Evolutionary conservation across 92 coral and sea anemone genomes (phyloP).

Genomic region (Heteractis magnifica): DNA sequence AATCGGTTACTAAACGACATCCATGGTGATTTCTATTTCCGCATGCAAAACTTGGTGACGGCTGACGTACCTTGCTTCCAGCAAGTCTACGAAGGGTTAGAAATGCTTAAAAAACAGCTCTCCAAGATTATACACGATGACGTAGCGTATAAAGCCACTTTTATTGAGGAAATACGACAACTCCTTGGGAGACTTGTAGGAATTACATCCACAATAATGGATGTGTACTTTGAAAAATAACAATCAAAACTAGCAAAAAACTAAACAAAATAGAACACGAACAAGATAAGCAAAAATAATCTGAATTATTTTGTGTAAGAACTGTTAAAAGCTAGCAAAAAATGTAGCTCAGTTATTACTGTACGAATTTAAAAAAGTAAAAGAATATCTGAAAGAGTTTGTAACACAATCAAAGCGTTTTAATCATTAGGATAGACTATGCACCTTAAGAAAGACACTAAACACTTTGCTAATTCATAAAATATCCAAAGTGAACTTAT

Average conservation of each 20-base stretch:
- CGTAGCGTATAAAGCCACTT: slow-evolving; percentile 85
- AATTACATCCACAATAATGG: slow-evolving; percentile 77
- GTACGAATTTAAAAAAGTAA: background rate
- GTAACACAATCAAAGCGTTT: background rate
- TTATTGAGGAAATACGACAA: slow-evolving; percentile 93
- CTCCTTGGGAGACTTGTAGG: slow-evolving; percentile 81
- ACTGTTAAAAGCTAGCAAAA: background rate
- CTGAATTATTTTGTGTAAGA: background rate
- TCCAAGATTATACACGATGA: slow-evolving; percentile 82
- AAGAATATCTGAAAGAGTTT: background rate
- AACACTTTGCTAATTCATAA: background rate
- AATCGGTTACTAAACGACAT: slow-evolving; percentile 69
- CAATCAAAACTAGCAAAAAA: background rate
- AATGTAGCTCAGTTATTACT: background rate
- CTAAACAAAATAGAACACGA: background rate
- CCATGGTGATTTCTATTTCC: slow-evolving; percentile 87
- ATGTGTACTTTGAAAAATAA: slow-evolving; percentile 78
- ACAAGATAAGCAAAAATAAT: background rate
- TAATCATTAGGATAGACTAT: too few relatives aligned
- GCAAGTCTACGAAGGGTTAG: slow-evolving; percentile 83
- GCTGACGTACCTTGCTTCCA: slow-evolving; percentile 91
- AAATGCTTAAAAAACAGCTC: slow-evolving; percentile 76
- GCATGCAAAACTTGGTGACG: slow-evolving; percentile 80
- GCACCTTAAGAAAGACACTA: background rate
- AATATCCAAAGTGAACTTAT: background rate